These are phyloP conservation scores for Blastobasis lacticolella DNA, from an alignment of 2,888 invertebrate genomes.

Conservation along the genomic window DNA sequence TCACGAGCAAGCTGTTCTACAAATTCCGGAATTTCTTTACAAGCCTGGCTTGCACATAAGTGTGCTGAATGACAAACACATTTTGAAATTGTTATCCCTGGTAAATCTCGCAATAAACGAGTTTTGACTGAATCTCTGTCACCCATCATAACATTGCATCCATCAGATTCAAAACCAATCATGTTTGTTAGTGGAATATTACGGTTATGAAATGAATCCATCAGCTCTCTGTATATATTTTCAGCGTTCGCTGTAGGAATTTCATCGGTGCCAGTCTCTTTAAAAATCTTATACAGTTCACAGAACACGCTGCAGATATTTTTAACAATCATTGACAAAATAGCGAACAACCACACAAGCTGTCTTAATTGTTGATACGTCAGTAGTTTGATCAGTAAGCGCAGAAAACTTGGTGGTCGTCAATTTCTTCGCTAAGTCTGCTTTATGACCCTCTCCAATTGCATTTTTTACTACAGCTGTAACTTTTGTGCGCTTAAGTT, in stretches of 20 bases:
- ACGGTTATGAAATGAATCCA: conserved; percentile 10
- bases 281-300: conserved; percentile 13
- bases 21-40: conserved; percentile 2
- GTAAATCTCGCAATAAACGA: conserved; percentile 16
- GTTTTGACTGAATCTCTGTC: conserved; percentile 21
- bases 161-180: conserved; percentile 29
- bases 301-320: conserved; percentile 14
- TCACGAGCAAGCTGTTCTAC: conserved; percentile 2
- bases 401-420: conserved; percentile 19
- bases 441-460: conserved; percentile 19
- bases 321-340: conserved; percentile 15
- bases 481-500: not conserved
- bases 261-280: conserved; percentile 1
- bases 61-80: conserved; percentile 29
- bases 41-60: conserved; percentile 22
- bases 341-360: conserved; percentile 20
- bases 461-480: conserved; percentile 16
- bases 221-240: conserved; percentile 7
- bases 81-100: conserved; percentile 22
- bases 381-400: conserved; percentile 25
- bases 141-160: conserved; percentile 29
- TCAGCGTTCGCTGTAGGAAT: conserved; percentile 6
- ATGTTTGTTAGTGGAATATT: conserved; percentile 22
- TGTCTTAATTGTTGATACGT: conserved; percentile 21
- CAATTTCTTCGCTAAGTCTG: conserved; percentile 16